Conservation (phyloP, 2,797 vertebrate genomes). For the Clarias laeviceps region DNA sequence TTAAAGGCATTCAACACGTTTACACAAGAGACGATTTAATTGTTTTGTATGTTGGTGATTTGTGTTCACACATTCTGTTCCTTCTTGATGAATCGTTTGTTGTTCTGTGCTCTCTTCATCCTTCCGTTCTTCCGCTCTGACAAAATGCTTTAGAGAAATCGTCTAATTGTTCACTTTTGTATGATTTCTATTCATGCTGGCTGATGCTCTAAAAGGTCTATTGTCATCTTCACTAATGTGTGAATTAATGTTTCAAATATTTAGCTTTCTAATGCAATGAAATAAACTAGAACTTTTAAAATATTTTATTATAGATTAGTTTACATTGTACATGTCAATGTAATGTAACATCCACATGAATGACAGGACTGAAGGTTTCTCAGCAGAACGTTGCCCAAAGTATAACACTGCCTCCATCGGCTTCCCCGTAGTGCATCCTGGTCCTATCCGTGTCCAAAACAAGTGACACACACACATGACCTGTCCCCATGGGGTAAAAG, state of each 20-base stretch:
- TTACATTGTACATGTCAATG: neutral
- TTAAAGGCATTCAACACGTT: conserved; percentile 41
- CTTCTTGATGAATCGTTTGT: conserved; percentile 1
- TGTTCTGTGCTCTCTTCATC: neutral
- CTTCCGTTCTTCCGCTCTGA: neutral
- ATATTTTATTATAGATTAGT: neutral
- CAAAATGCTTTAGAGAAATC: neutral
- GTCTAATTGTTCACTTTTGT: neutral
- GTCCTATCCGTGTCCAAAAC: no score
- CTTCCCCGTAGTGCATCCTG: no score
- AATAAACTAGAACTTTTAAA: neutral
- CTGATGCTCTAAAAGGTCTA: neutral
- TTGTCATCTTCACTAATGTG: neutral
- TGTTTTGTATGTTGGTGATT: conserved; percentile 40
- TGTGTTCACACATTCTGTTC: conserved; percentile 25
- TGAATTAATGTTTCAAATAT: neutral
- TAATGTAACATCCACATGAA: no score
- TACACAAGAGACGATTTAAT: conserved; percentile 13
- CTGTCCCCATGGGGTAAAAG: no score
- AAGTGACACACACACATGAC: no score
- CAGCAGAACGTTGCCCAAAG: no score
- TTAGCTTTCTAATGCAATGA: no score
- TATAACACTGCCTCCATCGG: no score
- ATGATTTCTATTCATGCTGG: neutral
- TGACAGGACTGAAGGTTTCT: no score